Conservation (phyloP, 2,113 vertebrate genomes). For the Hippopotamus amphibius region DNA sequence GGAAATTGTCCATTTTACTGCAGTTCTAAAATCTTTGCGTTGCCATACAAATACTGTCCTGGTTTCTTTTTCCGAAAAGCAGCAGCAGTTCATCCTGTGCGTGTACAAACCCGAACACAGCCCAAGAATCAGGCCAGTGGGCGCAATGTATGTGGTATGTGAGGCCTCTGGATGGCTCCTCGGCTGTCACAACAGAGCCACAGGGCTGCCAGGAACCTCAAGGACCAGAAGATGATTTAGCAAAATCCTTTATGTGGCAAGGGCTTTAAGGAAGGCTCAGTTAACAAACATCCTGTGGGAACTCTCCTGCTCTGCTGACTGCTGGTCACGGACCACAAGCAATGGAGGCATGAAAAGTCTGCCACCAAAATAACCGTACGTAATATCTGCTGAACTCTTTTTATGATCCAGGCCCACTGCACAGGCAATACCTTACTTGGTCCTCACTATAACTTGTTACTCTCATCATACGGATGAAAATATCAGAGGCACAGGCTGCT, state of each 20-base stretch:
- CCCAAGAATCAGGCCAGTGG: not conserved
- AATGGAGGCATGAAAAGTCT: not conserved
- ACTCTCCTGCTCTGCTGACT: not conserved
- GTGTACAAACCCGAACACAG: not conserved
- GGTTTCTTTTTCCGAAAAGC: not conserved
- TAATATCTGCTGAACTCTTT: not conserved
- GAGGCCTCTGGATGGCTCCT: not conserved
- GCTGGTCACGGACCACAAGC: not conserved
- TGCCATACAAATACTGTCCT: no score
- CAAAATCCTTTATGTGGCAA: not conserved
- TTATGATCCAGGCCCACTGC: not conserved
- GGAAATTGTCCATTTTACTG: not conserved
- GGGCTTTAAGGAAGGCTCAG: not conserved
- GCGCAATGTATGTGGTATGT: not conserved
- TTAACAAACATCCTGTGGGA: not conserved
- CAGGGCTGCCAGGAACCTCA: not conserved
- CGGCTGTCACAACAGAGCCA: not conserved
- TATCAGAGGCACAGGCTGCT: not conserved
- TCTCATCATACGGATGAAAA: not conserved
- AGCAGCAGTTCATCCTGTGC: not conserved
- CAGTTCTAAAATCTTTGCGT: not conserved
- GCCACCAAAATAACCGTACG: not conserved
- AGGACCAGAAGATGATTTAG: not conserved
- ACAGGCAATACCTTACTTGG: not conserved
- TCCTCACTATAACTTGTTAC: not conserved